Conservation (phyloP, 2,888 invertebrate genomes). For the Pemphredon lugubris region DNA sequence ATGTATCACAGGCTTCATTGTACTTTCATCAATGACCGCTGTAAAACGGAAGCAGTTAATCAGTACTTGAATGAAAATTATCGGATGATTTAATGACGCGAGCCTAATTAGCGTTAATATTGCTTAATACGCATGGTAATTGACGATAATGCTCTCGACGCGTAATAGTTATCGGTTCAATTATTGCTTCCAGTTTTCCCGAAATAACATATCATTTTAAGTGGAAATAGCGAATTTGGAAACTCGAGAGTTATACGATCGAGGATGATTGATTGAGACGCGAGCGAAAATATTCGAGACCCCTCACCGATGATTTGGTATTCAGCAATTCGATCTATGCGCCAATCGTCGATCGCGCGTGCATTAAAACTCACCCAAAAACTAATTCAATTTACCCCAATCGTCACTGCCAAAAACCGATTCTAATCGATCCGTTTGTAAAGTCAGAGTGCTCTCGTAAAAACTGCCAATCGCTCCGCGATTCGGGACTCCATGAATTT, state of each 20-base stretch:
- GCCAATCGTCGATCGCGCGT: conserved; percentile 27
- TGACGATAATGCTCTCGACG: neutral
- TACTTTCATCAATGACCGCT: conserved; percentile 29
- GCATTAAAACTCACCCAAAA: conserved; percentile 49
- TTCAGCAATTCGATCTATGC: conserved; percentile 61
- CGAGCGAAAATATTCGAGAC: conserved; percentile 39
- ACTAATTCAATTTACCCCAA: conserved; percentile 61
- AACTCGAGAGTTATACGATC: neutral
- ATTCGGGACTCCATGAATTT: conserved; percentile 3
- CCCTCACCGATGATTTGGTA: conserved; percentile 23
- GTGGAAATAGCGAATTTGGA: neutral
- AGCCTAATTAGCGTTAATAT: conserved; percentile 26
- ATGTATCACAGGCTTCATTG: conserved; percentile 40
- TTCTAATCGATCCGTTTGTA: conserved; percentile 56
- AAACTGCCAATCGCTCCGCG: conserved; percentile 15
- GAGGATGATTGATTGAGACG: conserved; percentile 46
- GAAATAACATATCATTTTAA: conserved; percentile 1
- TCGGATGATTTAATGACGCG: conserved; percentile 40
- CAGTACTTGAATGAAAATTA: conserved; percentile 34
- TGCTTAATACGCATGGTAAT: conserved; percentile 4
- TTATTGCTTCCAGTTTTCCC: too few relatives aligned
- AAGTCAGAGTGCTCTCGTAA: conserved; percentile 18
- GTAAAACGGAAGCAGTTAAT: conserved; percentile 29
- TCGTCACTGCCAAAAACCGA: conserved; percentile 60
- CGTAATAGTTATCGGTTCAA: neutral